Evolutionary conservation across 2,888 invertebrate genomes (phyloP).

Genomic region (Actias luna): DNA sequence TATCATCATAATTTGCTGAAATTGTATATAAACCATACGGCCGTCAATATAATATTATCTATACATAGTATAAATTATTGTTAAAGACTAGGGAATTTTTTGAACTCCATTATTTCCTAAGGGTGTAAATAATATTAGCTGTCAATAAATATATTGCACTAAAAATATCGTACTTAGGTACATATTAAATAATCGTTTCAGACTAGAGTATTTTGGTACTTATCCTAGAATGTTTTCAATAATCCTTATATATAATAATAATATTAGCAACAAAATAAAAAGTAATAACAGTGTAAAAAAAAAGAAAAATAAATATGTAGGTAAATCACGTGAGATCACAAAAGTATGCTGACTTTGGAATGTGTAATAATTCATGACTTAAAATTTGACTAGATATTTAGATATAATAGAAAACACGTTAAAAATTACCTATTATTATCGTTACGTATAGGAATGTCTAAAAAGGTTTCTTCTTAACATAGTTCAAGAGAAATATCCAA

Average conservation of each 20-base stretch:
- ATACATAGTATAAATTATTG: constrained; percentile 6
- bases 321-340: constrained; percentile 28
- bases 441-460: constrained; percentile 1
- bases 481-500: background rate
- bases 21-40: background rate
- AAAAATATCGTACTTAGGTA: constrained; percentile 34
- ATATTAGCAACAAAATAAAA: constrained; percentile 41
- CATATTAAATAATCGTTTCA: constrained; percentile 25
- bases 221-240: constrained; percentile 29
- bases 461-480: background rate
- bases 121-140: constrained; percentile 48
- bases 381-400: constrained; percentile 22
- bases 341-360: constrained; percentile 14
- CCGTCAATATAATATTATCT: constrained; percentile 16
- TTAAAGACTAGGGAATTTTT: constrained; percentile 41
- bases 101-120: constrained; percentile 40
- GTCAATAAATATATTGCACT: constrained; percentile 71
- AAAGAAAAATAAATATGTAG: constrained; percentile 28
- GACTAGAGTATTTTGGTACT: constrained; percentile 48
- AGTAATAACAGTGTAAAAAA: constrained; percentile 28
- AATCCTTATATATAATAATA: constrained; percentile 18
- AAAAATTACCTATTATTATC: background rate
- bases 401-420: constrained; percentile 17
- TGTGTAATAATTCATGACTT: constrained; percentile 9
- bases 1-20: background rate